Evolutionary conservation across 2,797 vertebrate genomes (phyloP).

Genomic region (Falco berigora): DNA sequence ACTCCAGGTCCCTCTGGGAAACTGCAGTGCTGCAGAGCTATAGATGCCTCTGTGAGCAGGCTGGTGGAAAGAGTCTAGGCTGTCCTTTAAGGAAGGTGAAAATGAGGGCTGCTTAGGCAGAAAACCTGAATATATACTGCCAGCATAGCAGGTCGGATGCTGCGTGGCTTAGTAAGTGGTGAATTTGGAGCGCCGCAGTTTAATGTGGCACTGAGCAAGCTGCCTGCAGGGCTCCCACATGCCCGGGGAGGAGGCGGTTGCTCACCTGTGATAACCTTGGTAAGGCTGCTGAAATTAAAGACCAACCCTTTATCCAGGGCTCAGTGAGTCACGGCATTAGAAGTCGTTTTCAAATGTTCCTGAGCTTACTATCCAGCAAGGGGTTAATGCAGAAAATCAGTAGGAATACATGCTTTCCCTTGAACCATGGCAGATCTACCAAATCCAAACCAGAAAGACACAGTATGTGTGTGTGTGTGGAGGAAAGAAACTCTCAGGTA

Average conservation of each 20-base stretch:
- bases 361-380: not conserved
- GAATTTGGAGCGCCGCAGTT: not conserved
- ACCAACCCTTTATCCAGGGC: not conserved
- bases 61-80: not conserved
- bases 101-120: not conserved
- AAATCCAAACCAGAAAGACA: not conserved
- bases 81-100: not conserved
- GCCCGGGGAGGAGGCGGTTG: not conserved
- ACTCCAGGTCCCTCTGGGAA: not conserved
- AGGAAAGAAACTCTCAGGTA: not conserved
- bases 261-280: not conserved
- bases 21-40: not conserved
- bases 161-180: not conserved
- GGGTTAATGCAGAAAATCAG: not conserved
- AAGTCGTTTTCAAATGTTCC: not conserved
- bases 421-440: not conserved
- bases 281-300: not conserved
- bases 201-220: not conserved
- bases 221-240: accelerated
- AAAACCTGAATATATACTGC: not conserved
- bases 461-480: accelerated
- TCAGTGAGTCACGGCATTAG: not conserved
- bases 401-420: not conserved
- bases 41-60: not conserved
- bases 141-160: not conserved